Conservation (phyloP, 2,797 vertebrate species). For the Decapterus maruadsi region DNA sequence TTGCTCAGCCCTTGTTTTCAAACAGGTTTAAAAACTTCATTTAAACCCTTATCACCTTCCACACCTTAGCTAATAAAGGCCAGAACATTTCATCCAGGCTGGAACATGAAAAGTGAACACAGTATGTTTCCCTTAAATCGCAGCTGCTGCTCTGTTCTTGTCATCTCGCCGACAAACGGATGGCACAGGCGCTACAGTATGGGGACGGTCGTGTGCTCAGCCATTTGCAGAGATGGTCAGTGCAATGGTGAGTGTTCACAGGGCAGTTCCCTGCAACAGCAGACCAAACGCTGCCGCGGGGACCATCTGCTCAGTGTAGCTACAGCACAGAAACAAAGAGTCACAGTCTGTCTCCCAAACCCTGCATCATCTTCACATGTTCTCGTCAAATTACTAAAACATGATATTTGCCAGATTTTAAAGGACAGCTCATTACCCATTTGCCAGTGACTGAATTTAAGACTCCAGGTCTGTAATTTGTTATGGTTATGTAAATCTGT, state of each 20-base stretch:
- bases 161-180: constrained; percentile 41
- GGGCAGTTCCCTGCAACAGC: constrained; percentile 56
- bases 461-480: not conserved
- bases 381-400: constrained; percentile 1
- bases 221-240: constrained; percentile 44
- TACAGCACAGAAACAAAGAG: constrained; percentile 48
- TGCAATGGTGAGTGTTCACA: constrained; percentile 54
- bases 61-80: not conserved
- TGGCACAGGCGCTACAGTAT: constrained; percentile 15
- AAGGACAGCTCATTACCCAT: not conserved
- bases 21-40: not conserved
- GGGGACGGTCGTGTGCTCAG: constrained; percentile 39
- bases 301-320: constrained; percentile 72
- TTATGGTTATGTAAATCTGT: constrained; percentile 7
- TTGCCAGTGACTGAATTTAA: not conserved
- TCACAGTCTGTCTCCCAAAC: constrained; percentile 57
- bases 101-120: constrained; percentile 22
- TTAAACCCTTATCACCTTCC: not conserved
- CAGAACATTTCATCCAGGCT: not conserved
- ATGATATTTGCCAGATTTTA: not conserved
- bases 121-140: constrained; percentile 19
- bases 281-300: constrained; percentile 69
- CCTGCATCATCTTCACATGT: constrained; percentile 49
- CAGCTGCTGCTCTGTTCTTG: constrained; percentile 15
- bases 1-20: not conserved